Evolutionary conservation across 2,888 invertebrate species (phyloP).

Genomic region (Noctua janthina): DNA sequence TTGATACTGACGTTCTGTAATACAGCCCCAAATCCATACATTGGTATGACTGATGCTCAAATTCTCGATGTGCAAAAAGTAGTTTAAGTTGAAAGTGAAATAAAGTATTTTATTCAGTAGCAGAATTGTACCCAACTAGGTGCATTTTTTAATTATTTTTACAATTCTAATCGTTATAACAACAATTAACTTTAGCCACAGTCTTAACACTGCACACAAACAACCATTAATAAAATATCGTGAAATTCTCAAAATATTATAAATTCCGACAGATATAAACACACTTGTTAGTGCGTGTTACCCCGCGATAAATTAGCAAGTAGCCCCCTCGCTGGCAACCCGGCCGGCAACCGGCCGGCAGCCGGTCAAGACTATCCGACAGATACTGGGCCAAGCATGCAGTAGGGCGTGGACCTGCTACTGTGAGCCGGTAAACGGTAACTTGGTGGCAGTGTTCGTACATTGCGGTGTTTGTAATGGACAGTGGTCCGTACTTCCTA

Average conservation of each 20-base stretch:
- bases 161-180: not conserved
- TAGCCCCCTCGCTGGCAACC: conserved; percentile 63
- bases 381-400: conserved; percentile 68
- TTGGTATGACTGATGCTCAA: not conserved
- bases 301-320: conserved; percentile 75
- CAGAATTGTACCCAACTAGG: not conserved
- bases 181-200: conserved; percentile 1
- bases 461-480: conserved; percentile 22
- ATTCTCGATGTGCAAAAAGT: not conserved
- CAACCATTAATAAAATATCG: conserved; percentile 19
- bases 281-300: conserved; percentile 72
- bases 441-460: not conserved
- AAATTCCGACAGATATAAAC: conserved; percentile 49
- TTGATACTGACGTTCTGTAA: too few species aligned
- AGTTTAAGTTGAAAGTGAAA: not conserved
- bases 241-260: conserved; percentile 43
- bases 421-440: conserved; percentile 7
- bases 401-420: conserved; percentile 60
- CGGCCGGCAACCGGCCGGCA: not conserved
- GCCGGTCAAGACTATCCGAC: conserved; percentile 54
- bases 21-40: too few species aligned
- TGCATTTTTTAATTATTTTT: not conserved
- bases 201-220: not conserved
- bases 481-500: not conserved
- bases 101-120: not conserved